A percentile compares a stretch with the other conserved stretches of the same genome.
Evolutionary conservation across 2,113 vertebrate genomes (phyloP).

Genomic region (Typhlomys cinereus): DNA sequence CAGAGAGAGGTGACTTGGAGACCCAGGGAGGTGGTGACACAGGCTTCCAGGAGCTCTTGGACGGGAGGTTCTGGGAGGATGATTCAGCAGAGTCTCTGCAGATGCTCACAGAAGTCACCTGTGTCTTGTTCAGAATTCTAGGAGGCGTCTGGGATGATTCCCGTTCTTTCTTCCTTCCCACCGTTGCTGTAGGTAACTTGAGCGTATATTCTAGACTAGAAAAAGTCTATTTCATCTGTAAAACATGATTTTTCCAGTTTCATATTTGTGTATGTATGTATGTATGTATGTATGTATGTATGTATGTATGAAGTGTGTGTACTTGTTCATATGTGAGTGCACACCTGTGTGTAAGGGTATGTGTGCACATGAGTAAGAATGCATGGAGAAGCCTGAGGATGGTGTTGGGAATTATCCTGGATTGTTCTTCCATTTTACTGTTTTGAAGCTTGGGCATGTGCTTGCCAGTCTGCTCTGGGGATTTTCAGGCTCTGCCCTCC

Average conservation of each 20-base stretch:
- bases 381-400: too few relatives aligned
- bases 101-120: rapidly evolving
- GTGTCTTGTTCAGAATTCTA: neutral
- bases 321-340: too few relatives aligned
- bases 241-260: neutral
- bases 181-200: neutral
- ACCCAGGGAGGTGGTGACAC: neutral
- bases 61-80: neutral
- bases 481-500: too few relatives aligned
- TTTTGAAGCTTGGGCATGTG: too few relatives aligned
- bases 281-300: too few relatives aligned
- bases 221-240: neutral
- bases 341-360: too few relatives aligned
- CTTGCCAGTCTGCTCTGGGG: too few relatives aligned
- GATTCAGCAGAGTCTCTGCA: neutral
- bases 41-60: neutral
- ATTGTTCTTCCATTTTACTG: too few relatives aligned
- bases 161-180: neutral
- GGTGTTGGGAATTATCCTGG: too few relatives aligned
- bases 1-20: neutral
- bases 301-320: too few relatives aligned
- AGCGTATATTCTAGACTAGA: neutral
- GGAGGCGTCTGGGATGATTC: neutral
- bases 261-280: too few relatives aligned
- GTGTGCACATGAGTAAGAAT: too few relatives aligned